Percentiles rank a stretch among this genome's conserved stretches.
These are phyloP conservation scores for Caprella mutica DNA, from an alignment of 2,888 invertebrate species.

Conservation along the genomic window DNA sequence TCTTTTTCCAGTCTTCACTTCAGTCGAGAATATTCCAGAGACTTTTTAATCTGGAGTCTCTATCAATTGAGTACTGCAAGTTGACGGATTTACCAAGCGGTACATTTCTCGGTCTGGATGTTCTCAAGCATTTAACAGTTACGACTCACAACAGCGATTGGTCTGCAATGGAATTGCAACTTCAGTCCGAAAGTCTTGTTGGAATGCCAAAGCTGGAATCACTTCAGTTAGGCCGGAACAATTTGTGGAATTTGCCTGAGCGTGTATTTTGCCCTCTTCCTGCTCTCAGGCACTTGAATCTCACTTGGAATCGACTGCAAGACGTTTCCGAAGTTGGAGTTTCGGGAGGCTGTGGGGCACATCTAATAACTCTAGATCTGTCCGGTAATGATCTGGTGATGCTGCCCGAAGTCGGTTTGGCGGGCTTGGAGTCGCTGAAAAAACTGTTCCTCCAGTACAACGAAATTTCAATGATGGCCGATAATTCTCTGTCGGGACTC, in stretches of 20 bases:
- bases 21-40: conserved; percentile 39
- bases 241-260: conserved; percentile 66
- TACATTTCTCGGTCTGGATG: conserved; percentile 66
- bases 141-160: conserved; percentile 73
- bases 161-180: conserved; percentile 66
- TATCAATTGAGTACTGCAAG: conserved; percentile 27
- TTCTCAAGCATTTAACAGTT: conserved; percentile 65
- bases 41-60: conserved; percentile 21
- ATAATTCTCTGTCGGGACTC: conserved; percentile 64
- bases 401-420: conserved; percentile 58
- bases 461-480: conserved; percentile 60
- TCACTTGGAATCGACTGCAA: conserved; percentile 65
- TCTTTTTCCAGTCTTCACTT: conserved; percentile 61
- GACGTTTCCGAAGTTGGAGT: conserved; percentile 58
- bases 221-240: conserved; percentile 65
- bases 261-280: conserved; percentile 63
- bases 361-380: conserved; percentile 30
- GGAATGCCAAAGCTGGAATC: conserved; percentile 52
- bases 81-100: conserved; percentile 44
- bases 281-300: conserved; percentile 61
- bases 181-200: conserved; percentile 56
- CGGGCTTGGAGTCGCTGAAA: conserved; percentile 42
- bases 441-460: conserved; percentile 33
- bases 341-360: conserved; percentile 23
- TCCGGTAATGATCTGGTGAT: conserved; percentile 61